Percentiles rank a stretch among this genome's conserved stretches.
These are phyloP conservation scores for Hydractinia echinata DNA, from an alignment of 30 jellyfish, hydroid and myxozoan species.

Conservation along the genomic window DNA sequence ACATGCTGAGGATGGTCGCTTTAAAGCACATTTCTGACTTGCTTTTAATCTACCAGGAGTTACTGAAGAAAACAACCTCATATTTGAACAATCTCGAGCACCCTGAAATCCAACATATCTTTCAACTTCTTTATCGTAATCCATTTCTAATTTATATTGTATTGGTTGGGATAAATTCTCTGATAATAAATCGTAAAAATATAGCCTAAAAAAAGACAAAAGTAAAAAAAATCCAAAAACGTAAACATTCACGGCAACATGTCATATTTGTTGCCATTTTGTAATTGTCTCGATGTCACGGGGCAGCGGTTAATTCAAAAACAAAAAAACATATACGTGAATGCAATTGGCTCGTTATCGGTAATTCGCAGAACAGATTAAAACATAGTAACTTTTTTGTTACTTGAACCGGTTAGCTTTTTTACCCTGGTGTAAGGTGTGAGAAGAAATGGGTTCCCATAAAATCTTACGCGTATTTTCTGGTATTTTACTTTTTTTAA, in stretches of 20 bases:
- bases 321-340: too few relatives aligned
- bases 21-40: background rate
- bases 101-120: constrained; percentile 9
- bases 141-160: too few relatives aligned
- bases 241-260: background rate
- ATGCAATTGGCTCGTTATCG: too few relatives aligned
- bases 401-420: too few relatives aligned
- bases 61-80: background rate
- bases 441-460: background rate
- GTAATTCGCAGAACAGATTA: too few relatives aligned
- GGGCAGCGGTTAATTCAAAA: too few relatives aligned
- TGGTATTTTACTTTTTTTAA: background rate
- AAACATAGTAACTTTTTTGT: too few relatives aligned
- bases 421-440: background rate
- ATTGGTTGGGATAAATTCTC: too few relatives aligned
- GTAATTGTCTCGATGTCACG: too few relatives aligned
- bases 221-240: background rate
- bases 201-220: background rate
- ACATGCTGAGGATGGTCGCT: constrained; percentile 43
- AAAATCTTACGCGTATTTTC: background rate
- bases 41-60: background rate
- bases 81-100: background rate
- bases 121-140: constrained; percentile 35
- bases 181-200: background rate
- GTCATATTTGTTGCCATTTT: background rate